Conservation (phyloP, 2,797 vertebrate genomes). For the Emydoidea blandingii region DNA sequence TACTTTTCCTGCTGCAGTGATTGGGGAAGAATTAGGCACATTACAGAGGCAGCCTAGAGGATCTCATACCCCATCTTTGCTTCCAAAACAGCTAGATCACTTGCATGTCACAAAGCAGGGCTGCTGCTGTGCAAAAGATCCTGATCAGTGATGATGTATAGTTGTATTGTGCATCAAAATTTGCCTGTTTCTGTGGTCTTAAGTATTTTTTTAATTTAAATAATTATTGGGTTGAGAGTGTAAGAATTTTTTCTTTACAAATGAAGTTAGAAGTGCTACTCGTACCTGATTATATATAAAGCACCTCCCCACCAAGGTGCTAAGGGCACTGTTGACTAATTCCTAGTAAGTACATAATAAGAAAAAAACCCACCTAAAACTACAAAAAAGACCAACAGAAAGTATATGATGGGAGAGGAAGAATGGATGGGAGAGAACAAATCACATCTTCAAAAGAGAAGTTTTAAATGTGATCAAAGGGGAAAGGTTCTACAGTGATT, state of each 20-base stretch:
- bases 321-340: neutral
- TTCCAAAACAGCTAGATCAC: neutral
- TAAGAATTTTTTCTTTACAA: neutral
- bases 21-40: neutral
- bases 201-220: neutral
- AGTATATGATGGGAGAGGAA: neutral
- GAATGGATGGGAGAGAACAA: too few species aligned
- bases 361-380: neutral
- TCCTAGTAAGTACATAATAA: neutral
- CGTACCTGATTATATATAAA: neutral
- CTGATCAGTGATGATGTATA: rapidly evolving
- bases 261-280: neutral
- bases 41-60: neutral
- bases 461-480: neutral
- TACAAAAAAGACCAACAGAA: neutral
- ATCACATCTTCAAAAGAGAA: too few species aligned
- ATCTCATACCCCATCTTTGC: neutral
- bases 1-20: neutral
- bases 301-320: neutral
- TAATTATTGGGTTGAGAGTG: neutral
- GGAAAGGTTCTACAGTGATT: neutral
- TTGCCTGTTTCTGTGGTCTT: neutral
- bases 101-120: neutral
- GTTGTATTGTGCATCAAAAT: neutral
- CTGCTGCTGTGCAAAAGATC: neutral